phyloP scores from a whole-genome alignment of 2,113 vertebrate species.

The Pantherophis guttatus region DNA sequence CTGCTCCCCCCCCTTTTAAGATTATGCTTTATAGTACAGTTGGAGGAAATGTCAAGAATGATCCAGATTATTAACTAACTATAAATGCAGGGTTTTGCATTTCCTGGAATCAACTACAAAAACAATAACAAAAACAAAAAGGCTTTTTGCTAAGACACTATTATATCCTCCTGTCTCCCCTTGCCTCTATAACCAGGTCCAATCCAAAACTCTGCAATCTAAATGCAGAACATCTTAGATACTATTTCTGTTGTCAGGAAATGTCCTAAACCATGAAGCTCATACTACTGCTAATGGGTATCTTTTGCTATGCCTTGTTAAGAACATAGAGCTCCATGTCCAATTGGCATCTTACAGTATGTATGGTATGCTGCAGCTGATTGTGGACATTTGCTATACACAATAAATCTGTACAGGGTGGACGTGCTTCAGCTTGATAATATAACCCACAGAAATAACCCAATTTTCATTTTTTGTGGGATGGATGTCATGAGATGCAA shows the following conservation, averaged over 20 bases:
- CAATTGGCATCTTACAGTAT: background rate
- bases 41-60: background rate
- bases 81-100: background rate
- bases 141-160: background rate
- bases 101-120: background rate
- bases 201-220: background rate
- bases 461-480: background rate
- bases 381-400: background rate
- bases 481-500: background rate
- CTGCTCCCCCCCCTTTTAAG: background rate
- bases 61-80: background rate
- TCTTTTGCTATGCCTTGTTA: background rate
- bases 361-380: background rate
- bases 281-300: background rate
- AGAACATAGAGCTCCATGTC: background rate
- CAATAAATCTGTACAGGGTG: background rate
- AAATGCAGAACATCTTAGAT: background rate
- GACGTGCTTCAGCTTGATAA: background rate
- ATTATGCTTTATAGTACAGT: background rate
- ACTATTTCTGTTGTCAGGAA: background rate
- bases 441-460: background rate
- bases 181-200: background rate
- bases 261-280: background rate
- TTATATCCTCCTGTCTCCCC: background rate
- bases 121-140: background rate